These are phyloP conservation scores for Papilio xuthus DNA, from an alignment of 1,140 invertebrate species.

Conservation along the genomic window DNA sequence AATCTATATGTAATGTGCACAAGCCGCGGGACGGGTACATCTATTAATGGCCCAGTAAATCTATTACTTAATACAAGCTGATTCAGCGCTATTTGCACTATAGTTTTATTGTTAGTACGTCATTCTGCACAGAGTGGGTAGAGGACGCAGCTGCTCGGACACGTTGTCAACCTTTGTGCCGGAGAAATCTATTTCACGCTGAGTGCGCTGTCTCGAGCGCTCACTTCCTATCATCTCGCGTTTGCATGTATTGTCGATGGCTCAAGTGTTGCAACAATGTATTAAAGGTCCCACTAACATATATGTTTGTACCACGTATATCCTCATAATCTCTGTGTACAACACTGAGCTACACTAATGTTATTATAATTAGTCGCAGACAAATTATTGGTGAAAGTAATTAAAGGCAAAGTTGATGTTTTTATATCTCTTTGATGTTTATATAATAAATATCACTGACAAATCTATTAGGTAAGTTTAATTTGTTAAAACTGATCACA, in stretches of 20 bases:
- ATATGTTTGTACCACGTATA: too few species aligned
- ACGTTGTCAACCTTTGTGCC: neutral
- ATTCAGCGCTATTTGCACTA: too few species aligned
- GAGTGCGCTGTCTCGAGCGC: neutral
- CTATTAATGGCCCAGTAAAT: too few species aligned
- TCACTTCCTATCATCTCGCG: neutral
- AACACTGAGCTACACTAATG: too few species aligned
- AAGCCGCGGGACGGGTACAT: too few species aligned
- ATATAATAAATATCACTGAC: neutral
- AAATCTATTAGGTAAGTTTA: neutral
- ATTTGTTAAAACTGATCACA: neutral
- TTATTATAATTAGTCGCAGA: too few species aligned
- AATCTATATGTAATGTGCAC: neutral
- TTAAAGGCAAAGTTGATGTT: neutral
- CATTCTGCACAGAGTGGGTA: neutral
- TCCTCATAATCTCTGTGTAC: too few species aligned
- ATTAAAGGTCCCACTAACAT: neutral
- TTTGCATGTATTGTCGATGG: neutral
- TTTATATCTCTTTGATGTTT: too few species aligned
- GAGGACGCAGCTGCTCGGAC: neutral
- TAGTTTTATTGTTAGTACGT: neutral
- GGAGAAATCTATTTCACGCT: neutral
- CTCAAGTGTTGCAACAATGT: neutral
- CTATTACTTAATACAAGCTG: too few species aligned
- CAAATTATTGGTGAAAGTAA: neutral